Percentiles rank a stretch among this genome's conserved stretches.
phyloP scores from a whole-genome alignment of 2,113 vertebrate species.

The Apteryx mantelli region DNA sequence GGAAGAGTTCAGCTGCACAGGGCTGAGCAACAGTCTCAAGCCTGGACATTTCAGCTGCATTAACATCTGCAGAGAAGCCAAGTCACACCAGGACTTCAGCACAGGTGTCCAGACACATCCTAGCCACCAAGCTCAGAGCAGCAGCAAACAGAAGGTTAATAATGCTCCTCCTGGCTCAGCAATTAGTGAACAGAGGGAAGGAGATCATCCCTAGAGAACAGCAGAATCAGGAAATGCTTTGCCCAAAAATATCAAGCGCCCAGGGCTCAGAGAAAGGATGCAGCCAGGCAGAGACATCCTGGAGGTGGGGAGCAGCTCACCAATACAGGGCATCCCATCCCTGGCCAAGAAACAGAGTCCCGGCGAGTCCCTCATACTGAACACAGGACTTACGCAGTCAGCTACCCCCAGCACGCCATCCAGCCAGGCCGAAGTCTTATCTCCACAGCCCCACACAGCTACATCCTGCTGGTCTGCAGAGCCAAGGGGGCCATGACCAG shows the following conservation, averaged over 20 bases:
- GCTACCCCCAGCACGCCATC: not conserved
- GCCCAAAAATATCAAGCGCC: not conserved
- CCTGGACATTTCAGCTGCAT: not conserved
- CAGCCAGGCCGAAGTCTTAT: not conserved
- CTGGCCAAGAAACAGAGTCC: not conserved
- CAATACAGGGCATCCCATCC: not conserved
- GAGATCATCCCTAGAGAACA: not conserved
- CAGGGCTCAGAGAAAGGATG: not conserved
- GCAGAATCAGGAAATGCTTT: not conserved
- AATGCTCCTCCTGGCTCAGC: not conserved
- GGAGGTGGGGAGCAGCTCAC: not conserved
- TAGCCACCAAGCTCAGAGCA: not conserved
- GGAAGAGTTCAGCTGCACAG: not conserved
- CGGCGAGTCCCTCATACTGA: not conserved
- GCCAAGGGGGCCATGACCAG: not conserved
- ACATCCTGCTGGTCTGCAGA: not conserved
- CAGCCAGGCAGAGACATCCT: not conserved
- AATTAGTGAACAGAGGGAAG: not conserved
- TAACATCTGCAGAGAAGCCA: not conserved
- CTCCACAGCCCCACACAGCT: not conserved
- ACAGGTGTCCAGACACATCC: not conserved
- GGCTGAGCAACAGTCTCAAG: slow-evolving; percentile 2
- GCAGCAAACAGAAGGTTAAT: slow-evolving; percentile 20
- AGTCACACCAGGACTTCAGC: not conserved
- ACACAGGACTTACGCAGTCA: not conserved